Conservation (phyloP, 1,140 invertebrate genomes). For the Cecropterus lyciades region DNA sequence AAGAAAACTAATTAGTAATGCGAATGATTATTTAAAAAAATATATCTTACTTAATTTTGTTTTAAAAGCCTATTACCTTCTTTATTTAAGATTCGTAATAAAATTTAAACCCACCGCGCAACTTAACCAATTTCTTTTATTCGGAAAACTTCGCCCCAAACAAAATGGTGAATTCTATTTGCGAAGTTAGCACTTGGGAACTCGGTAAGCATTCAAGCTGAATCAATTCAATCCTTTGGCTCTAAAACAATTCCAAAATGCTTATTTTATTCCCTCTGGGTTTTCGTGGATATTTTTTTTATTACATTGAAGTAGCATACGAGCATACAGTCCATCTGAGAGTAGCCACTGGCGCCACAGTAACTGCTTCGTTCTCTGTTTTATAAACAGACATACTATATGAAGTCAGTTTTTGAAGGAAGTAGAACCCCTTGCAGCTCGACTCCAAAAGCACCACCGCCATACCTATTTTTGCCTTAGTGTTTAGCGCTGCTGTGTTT, state of each 20-base stretch:
- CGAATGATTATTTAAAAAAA: too few species aligned
- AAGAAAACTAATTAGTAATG: too few species aligned
- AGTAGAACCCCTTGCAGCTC: too few species aligned
- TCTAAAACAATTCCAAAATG: slow-evolving; percentile 31
- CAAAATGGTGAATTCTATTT: slow-evolving; percentile 29
- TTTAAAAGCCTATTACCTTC: neutral
- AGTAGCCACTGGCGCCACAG: too few species aligned
- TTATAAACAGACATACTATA: too few species aligned
- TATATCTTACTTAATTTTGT: too few species aligned
- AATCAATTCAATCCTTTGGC: slow-evolving; percentile 32
- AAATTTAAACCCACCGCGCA: slow-evolving; percentile 14
- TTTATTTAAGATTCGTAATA: slow-evolving; percentile 15
- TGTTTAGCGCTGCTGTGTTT: too few species aligned
- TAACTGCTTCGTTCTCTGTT: too few species aligned
- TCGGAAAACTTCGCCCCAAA: slow-evolving; percentile 19
- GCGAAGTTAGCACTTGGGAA: slow-evolving; percentile 22
- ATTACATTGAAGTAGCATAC: neutral
- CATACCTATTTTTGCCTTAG: too few species aligned
- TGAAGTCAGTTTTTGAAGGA: too few species aligned
- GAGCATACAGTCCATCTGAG: too few species aligned
- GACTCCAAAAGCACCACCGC: too few species aligned
- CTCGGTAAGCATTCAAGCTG: slow-evolving; percentile 15
- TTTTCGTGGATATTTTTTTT: neutral
- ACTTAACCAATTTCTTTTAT: slow-evolving; percentile 28
- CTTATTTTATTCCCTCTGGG: slow-evolving; percentile 8